Conservation (phyloP, 30 jellyfish, hydroid and myxozoan genomes). For the Hydra vulgaris region DNA sequence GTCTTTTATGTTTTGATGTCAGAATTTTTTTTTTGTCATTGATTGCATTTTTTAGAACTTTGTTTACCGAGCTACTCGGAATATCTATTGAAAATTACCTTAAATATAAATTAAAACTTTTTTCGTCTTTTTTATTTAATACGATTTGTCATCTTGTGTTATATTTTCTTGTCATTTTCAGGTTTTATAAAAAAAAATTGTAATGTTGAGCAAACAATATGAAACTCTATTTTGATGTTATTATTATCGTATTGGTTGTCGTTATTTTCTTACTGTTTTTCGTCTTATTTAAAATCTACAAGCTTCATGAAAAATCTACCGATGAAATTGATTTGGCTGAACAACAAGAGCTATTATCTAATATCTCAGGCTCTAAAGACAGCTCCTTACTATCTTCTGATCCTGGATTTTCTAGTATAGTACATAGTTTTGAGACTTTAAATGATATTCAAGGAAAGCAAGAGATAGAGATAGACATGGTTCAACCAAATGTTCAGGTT, state of each 20-base stretch:
- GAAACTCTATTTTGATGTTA: conserved; percentile 62
- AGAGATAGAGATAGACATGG: conserved; percentile 39
- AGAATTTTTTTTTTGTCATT: too few relatives aligned
- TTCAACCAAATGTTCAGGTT: conserved; percentile 88
- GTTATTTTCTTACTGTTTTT: conserved; percentile 65
- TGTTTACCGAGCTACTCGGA: too few relatives aligned
- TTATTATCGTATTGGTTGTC: conserved; percentile 59
- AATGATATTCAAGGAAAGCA: conserved; percentile 36
- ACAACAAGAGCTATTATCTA: conserved; percentile 61
- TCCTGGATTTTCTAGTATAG: conserved; percentile 21
- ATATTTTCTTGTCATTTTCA: conserved; percentile 37
- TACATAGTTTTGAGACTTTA: conserved; percentile 20
- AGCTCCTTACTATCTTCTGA: conserved; percentile 22
- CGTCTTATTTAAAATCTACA: conserved; percentile 65
- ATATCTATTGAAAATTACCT: too few relatives aligned
- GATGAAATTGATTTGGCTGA: conserved; percentile 29
- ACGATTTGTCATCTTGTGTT: too few relatives aligned
- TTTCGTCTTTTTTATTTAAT: too few relatives aligned
- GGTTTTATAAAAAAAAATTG: neutral
- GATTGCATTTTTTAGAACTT: too few relatives aligned
- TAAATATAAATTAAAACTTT: too few relatives aligned
- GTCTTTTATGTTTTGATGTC: too few relatives aligned
- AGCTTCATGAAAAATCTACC: conserved; percentile 58
- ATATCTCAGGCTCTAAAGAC: conserved; percentile 55
- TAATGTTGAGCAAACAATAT: conserved; percentile 7